Conservation (phyloP, 2,888 invertebrate species). For the Stegana nigrithorax region DNA sequence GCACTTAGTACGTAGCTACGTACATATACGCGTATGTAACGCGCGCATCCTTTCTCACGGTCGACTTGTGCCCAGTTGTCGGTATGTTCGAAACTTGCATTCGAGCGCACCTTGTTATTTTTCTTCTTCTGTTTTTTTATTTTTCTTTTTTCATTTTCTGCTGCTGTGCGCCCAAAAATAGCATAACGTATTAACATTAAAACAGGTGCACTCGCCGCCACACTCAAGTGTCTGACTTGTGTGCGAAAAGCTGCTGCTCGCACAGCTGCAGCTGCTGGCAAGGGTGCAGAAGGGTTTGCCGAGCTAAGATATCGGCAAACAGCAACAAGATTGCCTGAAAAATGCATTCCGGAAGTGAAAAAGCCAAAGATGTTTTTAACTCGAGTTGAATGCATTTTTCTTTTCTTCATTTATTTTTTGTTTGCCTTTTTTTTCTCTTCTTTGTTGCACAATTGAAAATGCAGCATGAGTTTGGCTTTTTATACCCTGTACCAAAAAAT, state of each 20-base stretch:
- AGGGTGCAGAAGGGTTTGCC: not conserved
- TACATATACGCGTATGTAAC: constrained; percentile 30
- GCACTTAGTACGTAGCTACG: not conserved
- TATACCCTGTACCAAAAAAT: not conserved
- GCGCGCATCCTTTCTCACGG: constrained; percentile 40
- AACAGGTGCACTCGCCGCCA: constrained; percentile 1
- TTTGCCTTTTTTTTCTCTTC: not conserved
- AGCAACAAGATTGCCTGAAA: not conserved
- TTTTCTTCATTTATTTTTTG: not conserved
- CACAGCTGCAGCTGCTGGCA: not conserved
- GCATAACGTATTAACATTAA: constrained; percentile 13
- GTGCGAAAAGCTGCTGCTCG: too few relatives aligned
- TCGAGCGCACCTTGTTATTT: not conserved
- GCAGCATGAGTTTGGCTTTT: not conserved
- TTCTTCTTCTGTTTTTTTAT: not conserved
- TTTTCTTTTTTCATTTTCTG: too few relatives aligned
- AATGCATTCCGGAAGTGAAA: not conserved
- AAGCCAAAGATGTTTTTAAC: not conserved
- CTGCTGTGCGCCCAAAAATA: constrained; percentile 5
- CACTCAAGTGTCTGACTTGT: too few relatives aligned
- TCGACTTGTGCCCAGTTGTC: constrained; percentile 16
- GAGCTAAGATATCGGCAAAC: too few relatives aligned
- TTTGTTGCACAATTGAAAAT: too few relatives aligned
- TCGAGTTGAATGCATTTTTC: not conserved
- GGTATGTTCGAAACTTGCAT: not conserved